Evolutionary conservation across 37 sponge, comb jelly and placozoan genomes (phyloP).

Genomic region (Oscarella lobularis): DNA sequence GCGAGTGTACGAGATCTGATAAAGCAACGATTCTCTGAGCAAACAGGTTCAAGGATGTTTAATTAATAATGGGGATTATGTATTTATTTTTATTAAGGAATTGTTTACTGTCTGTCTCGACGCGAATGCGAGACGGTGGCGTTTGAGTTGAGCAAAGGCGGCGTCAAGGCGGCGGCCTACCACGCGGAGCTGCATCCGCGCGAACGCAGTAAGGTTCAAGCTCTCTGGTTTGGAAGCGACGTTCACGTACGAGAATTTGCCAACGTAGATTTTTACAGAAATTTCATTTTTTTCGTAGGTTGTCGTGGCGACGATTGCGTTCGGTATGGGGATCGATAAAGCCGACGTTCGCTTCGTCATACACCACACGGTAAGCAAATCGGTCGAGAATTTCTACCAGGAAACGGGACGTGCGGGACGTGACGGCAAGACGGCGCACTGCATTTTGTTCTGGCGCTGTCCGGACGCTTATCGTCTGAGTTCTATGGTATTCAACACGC

Average conservation of each 20-base stretch:
- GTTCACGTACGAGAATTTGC: constrained; percentile 34
- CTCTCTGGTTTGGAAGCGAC: constrained; percentile 31
- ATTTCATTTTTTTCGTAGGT: constrained; percentile 12
- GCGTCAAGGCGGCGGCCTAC: constrained; percentile 70
- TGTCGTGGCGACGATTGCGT: constrained; percentile 64
- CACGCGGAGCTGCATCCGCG: constrained; percentile 47
- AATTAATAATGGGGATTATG: background rate
- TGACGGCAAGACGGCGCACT: constrained; percentile 69
- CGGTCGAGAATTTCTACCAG: constrained; percentile 95
- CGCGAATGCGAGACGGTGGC: constrained; percentile 70
- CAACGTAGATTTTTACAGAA: background rate
- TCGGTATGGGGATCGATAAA: constrained; percentile 95
- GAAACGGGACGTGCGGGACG: constrained; percentile 95
- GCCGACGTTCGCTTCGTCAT: constrained; percentile 78
- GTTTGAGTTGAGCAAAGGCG: constrained; percentile 23
- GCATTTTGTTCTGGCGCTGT: constrained; percentile 64
- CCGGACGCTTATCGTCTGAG: constrained; percentile 48
- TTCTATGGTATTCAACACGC: constrained; percentile 65
- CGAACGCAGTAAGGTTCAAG: constrained; percentile 44
- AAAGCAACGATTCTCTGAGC: constrained; percentile 35
- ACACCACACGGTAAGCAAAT: constrained; percentile 89
- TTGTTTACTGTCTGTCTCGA: constrained; percentile 80
- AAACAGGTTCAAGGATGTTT: constrained; percentile 33
- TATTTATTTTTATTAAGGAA: constrained; percentile 29
- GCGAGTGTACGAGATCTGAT: constrained; percentile 48